Evolutionary conservation across 2,888 invertebrate species (phyloP), one percentile per base, ranked within the genome.

Genomic region (Ryuthela nishihirai): DNA sequence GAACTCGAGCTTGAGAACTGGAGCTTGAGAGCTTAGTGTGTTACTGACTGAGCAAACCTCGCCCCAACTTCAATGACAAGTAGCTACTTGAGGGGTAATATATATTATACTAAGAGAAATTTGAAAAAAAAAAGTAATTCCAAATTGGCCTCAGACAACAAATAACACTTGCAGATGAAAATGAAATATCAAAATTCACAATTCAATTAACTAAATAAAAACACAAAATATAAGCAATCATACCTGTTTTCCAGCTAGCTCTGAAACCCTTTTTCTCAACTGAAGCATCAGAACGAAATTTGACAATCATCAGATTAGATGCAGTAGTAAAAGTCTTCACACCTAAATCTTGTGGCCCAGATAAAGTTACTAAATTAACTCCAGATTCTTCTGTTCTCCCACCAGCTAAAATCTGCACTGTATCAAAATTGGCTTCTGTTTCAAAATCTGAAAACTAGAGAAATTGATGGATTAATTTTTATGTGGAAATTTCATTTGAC

Each of bases 281-380:
- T 12, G 90, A 88, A 36, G 89, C 88, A 72, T 98, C 98, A 2
- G 94, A 88, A 70, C 90, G 88, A 76, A 98, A 98, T 77, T 94
- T 94, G 63, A 98, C 84, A 64, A 95, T 92, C 90, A 98, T 93
- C 72, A 97, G 93, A 76, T 98, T 98, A 45, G 95, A 94, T 35
- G 92, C 92, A 4, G 95, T 95, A 23, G 92, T 90, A 73, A 86
- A 92, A n/a, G 88, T 83, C 72, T 85, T 85, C 66, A 83, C 87
- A 47, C 86, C 83, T 66, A 92, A 77, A 72, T 92, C 91, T 75
- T 87, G 85, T 15, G 67, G 54, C 65, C 97, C 97, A n/a, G 95
- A 94, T 26, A 97, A 78, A 9, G 93, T 92, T 1, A 91, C 92
- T 72, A 95, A 79, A 70, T 87, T 91, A 7, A 90, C 88, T 24